Conservation (phyloP, 2,888 invertebrate species). For the Heliconius hortense region DNA sequence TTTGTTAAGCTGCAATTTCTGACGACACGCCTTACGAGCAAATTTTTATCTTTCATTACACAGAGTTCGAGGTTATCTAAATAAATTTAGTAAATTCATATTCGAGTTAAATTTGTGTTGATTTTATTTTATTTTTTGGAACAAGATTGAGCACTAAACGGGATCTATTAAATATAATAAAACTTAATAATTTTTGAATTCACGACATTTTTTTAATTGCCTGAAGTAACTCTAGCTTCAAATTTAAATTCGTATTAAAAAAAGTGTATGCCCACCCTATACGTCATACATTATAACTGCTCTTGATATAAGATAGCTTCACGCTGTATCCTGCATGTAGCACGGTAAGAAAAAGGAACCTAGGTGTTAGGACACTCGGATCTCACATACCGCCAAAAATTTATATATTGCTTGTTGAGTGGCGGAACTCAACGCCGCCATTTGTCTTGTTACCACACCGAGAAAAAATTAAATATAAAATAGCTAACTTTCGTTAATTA, state of each 20-base stretch:
- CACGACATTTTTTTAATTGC: no score
- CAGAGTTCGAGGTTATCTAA: not conserved
- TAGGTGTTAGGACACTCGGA: not conserved
- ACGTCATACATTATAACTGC: not conserved
- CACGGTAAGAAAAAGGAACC: not conserved
- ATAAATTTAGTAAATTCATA: not conserved
- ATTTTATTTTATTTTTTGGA: no score
- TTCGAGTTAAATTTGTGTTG: no score
- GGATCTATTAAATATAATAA: no score
- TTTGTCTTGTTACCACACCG: not conserved
- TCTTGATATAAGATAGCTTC: not conserved
- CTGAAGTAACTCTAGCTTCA: no score
- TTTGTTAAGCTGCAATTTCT: constrained; percentile 32
- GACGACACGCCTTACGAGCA: constrained; percentile 18
- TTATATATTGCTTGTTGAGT: not conserved
- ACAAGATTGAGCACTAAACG: no score
- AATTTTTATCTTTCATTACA: constrained; percentile 1
- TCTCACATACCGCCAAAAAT: not conserved
- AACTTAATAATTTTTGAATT: no score
- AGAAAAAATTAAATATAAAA: not conserved
- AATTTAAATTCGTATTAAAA: no score
- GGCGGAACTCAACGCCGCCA: not conserved
- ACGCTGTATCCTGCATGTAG: no score
- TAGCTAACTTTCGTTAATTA: not conserved
- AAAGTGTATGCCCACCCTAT: not conserved